phyloP scores from a whole-genome alignment of 2,113 vertebrate species.

The Eurystomus gularis region DNA sequence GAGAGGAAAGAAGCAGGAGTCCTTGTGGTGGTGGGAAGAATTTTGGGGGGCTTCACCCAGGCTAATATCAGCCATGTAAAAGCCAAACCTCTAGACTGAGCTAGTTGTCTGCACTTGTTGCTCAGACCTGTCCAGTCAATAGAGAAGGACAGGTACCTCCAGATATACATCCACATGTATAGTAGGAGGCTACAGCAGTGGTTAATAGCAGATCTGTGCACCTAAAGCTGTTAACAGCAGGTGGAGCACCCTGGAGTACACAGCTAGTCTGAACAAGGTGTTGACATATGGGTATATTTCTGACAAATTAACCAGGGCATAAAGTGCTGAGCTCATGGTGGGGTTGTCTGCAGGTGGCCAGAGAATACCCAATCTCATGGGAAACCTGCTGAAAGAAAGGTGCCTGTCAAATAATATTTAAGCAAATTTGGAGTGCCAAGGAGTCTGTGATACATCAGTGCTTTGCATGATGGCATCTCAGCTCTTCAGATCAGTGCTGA shows the following conservation, averaged over 20 bases:
- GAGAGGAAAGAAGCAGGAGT: not conserved
- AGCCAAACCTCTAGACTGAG: not conserved
- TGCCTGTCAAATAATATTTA: not conserved
- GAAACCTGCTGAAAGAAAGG: not conserved
- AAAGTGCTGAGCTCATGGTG: not conserved
- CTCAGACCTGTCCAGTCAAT: not conserved
- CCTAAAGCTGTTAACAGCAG: not conserved
- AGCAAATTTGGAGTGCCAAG: not conserved
- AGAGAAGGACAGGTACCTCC: not conserved
- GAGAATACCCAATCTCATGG: fast-evolving
- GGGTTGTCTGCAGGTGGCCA: not conserved
- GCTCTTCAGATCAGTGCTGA: not conserved
- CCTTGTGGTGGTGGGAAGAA: not conserved
- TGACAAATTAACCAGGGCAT: not conserved
- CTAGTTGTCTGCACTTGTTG: not conserved
- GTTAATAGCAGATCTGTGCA: not conserved
- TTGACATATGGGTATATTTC: not conserved
- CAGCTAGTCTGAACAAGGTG: not conserved
- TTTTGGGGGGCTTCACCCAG: not conserved
- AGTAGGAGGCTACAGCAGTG: not conserved
- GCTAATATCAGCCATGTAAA: not conserved
- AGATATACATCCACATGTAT: not conserved
- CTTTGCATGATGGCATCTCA: not conserved
- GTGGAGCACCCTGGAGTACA: not conserved
- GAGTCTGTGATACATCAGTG: not conserved